These are phyloP conservation scores for Tauraco erythrolophus DNA, from an alignment of 2,113 vertebrate genomes.

Conservation along the genomic window DNA sequence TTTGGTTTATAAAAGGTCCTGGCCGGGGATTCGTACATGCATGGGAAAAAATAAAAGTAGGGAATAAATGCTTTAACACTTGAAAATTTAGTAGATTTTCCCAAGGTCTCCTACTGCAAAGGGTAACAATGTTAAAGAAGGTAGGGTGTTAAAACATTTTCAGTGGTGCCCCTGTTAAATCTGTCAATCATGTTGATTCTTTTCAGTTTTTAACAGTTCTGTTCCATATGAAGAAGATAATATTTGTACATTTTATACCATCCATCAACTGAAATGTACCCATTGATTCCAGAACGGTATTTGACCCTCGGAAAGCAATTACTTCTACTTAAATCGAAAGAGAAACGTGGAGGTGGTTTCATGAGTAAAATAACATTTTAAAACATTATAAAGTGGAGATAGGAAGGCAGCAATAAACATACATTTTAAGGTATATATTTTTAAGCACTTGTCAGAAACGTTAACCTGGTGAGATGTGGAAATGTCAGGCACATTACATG, in stretches of 20 bases:
- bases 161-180: background rate
- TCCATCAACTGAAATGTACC: slow-evolving; percentile 54
- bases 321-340: slow-evolving; percentile 67
- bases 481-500: slow-evolving; percentile 82
- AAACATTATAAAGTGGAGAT: background rate
- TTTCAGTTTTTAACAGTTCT: slow-evolving; percentile 58
- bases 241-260: slow-evolving; percentile 66
- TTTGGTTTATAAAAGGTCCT: background rate
- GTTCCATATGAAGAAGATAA: slow-evolving; percentile 54
- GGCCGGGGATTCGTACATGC: background rate
- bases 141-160: slow-evolving; percentile 50
- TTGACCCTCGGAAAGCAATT: slow-evolving; percentile 69
- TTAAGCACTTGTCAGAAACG: slow-evolving; percentile 73
- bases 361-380: slow-evolving; percentile 39
- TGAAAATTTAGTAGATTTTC: background rate
- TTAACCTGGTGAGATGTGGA: slow-evolving; percentile 80
- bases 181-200: slow-evolving; percentile 59
- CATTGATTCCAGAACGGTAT: slow-evolving; percentile 60
- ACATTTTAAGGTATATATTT: slow-evolving; percentile 50
- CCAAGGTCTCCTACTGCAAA: background rate
- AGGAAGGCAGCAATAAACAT: slow-evolving; percentile 44
- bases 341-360: slow-evolving; percentile 55
- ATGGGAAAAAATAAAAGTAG: background rate
- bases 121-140: background rate
- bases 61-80: background rate